Base-by-base conservation (phyloP, 2,888 invertebrate species). In the Drosophila incognita region DNA sequence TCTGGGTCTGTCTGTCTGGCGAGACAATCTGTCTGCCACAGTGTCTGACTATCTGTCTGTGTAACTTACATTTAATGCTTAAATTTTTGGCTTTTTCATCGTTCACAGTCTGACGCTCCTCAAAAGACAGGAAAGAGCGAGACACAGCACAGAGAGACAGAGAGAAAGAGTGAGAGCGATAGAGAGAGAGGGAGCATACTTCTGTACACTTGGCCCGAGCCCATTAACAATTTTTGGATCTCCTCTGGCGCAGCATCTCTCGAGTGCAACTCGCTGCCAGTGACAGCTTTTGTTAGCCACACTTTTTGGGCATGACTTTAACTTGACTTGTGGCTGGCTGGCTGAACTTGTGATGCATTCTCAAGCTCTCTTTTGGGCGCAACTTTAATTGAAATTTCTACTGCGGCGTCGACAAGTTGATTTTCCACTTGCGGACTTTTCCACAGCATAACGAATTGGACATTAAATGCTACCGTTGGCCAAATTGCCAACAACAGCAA, bases 381-480 rank as follows among this genome's bases (percentile, higher is more conserved):
- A 53, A 72, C 82, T 85, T 82, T 79, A 82, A 84, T 82, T 84
- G 82, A 82, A 82, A 82, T 82, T 84, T 82, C 53, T 11, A 70
- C 63, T 56, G 57, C 49, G 68, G 66, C 69, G 79, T 82, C 87
- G 88, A 87, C 87, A 87, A 89, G 87, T 89, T 87, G 86, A 87
- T 87, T 87, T 89, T 81, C 90, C 82, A 87, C 89, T 82, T 59
- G 74, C 59, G 67, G 57, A 66, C 58, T 35, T 46, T 42, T 29
- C 38, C 62, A 74, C 74, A 64, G 83, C 82, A 82, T 90, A 90
- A 83, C 83, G 88, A 84, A 90, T 90, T 89, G 87, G 86, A 88
- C 87, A 89, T 86, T 90, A 87, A 91, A 89, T 73, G 91, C 91
- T 91, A 91, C 91, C 90, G 91, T 91, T 90, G 91, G 82, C 86